These are phyloP conservation scores for Caenorhabditis sp. DNA, from an alignment of 2,888 invertebrate species.

Conservation along the genomic window DNA sequence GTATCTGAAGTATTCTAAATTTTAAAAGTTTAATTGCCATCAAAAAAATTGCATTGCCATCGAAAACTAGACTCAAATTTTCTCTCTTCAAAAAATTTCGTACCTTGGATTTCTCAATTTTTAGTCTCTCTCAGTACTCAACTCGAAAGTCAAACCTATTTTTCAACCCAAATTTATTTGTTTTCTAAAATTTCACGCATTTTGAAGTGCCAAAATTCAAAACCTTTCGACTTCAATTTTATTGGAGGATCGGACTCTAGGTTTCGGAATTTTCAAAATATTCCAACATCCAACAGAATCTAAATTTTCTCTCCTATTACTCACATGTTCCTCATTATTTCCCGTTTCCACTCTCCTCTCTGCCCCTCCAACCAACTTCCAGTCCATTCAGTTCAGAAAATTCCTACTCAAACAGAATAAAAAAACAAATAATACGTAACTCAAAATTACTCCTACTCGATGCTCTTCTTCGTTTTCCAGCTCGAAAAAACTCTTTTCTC, in stretches of 20 bases:
- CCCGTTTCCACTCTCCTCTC: not conserved
- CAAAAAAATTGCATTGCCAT: no score
- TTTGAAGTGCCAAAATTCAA: not conserved
- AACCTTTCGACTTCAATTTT: not conserved
- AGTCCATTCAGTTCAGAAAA: conserved; percentile 3
- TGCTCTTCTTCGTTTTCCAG: conserved; percentile 27
- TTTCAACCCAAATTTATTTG: conserved; percentile 4
- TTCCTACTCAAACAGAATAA: not conserved
- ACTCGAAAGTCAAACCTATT: not conserved
- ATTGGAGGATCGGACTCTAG: no score
- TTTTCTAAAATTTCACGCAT: not conserved
- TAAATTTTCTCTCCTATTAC: not conserved
- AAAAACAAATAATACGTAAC: conserved; percentile 17
- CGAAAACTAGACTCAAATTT: no score
- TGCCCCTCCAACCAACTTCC: not conserved
- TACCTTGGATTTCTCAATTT: no score
- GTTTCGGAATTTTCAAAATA: not conserved
- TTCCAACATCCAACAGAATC: no score
- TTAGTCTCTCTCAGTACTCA: no score
- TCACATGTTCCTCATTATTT: not conserved
- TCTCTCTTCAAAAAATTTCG: no score
- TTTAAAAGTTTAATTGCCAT: not conserved
- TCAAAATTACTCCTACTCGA: conserved; percentile 19
- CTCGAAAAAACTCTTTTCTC: conserved; percentile 20
- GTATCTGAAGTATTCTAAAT: not conserved